Base-by-base conservation (phyloP, 1,140 invertebrate genomes). In the Brachionus koreanus region DNA sequence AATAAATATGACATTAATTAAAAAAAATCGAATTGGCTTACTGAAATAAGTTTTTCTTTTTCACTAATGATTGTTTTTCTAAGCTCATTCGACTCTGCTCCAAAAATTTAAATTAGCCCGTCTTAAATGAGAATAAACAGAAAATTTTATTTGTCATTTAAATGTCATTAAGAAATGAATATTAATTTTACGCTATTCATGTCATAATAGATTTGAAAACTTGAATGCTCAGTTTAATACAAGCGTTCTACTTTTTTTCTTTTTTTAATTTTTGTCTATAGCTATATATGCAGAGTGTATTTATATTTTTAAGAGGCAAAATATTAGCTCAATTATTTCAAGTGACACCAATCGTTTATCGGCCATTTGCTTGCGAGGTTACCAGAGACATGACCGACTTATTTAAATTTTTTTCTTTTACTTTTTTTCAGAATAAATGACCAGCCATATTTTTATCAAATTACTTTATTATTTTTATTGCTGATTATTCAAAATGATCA, bases 1-100 rank as follows among this genome's bases (percentile, higher is more conserved):
- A 57, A 57, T 57, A 57, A 57, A 57, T 57, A 57, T 57, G 49
- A 57, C 49, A 57, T 57, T 57, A 57, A 57, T 57, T 57, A 57
- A 57, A 57, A 57, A 19, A 16, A 19, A 16, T 29, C 2, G 49
- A 57, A 57, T 57, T 25, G 49, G 49, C 49, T 57, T 57, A 57
- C 49, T 57, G 49, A 57, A 25, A 25, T 9, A 57, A 57, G 46
- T 52, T 52, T 52, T 52, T 19, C 16, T 16, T 42, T 42, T 42
- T 42, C 39, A 13, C 39, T 42, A 42, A 42, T 42, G 39, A 16
- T 52, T 52, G 46, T 52, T 52, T 5, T 52, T 52, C 16, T n/a
- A 16, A 52, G 49, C 49, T 57, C 29, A 29, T 29, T 29, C 49
- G 49, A 57, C 49, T 57, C 19, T 57, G 16, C 49, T 57, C 49